A percentile compares a stretch with the other conserved stretches of the same genome.
These are phyloP conservation scores for Drosophila albomicans DNA, from an alignment of 1,140 invertebrate genomes.

Conservation along the genomic window DNA sequence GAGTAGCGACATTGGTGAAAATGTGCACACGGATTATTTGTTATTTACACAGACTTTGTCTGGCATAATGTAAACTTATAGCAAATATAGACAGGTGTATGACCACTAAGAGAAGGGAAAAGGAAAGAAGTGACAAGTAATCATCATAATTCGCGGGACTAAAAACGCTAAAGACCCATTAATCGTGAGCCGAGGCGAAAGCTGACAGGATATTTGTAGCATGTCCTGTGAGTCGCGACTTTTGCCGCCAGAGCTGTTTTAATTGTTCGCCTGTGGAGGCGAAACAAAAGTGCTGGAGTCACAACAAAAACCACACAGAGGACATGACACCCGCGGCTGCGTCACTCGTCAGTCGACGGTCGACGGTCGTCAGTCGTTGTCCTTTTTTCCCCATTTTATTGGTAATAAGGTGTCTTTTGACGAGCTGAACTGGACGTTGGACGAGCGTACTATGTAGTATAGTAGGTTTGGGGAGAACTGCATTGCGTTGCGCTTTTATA, in stretches of 20 bases:
- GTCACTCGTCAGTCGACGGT: slow-evolving; percentile 47
- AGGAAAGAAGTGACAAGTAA: slow-evolving; percentile 51
- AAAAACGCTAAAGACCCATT: slow-evolving; percentile 79
- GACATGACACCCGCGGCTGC: slow-evolving; percentile 60
- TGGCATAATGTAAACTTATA: slow-evolving; percentile 14
- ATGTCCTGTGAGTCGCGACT: slow-evolving; percentile 60
- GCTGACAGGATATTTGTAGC: slow-evolving; percentile 56
- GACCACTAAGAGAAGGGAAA: not conserved
- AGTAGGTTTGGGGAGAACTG: slow-evolving; percentile 3
- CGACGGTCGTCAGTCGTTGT: slow-evolving; percentile 29
- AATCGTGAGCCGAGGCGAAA: slow-evolving; percentile 52
- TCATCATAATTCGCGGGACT: slow-evolving; percentile 63
- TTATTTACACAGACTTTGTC: slow-evolving; percentile 45
- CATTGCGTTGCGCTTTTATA: slow-evolving; percentile 64
- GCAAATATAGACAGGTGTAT: slow-evolving; percentile 48
- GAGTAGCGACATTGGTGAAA: slow-evolving; percentile 18
- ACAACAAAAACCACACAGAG: slow-evolving; percentile 46
- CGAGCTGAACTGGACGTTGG: slow-evolving; percentile 39
- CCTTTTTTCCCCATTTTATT: slow-evolving; percentile 29
- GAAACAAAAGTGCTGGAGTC: slow-evolving; percentile 14
- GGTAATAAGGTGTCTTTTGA: slow-evolving; percentile 61
- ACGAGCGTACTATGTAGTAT: too few relatives aligned
- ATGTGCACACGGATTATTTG: slow-evolving; percentile 50
- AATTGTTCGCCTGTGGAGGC: slow-evolving; percentile 61
- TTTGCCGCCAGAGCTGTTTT: slow-evolving; percentile 70